phyloP scores from a whole-genome alignment of 2,113 vertebrate genomes.

The Notothenia coriiceps region DNA sequence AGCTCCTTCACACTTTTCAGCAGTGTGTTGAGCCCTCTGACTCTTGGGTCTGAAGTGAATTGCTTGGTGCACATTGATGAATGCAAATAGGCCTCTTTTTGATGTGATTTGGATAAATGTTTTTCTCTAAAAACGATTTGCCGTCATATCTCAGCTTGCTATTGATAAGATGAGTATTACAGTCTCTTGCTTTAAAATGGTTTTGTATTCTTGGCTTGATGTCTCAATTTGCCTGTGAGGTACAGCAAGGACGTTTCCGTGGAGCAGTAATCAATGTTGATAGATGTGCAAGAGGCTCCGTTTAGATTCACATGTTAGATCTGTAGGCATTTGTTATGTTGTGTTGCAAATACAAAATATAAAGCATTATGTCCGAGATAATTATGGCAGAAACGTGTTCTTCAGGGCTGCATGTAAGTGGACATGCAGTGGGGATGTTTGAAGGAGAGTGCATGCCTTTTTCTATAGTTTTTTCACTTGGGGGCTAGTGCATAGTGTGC shows the following conservation, averaged over 20 bases:
- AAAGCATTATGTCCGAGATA: too few relatives aligned
- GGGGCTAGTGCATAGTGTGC: neutral
- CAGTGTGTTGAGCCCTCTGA: constrained; percentile 10
- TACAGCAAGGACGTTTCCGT: neutral
- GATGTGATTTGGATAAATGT: neutral
- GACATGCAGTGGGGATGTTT: neutral
- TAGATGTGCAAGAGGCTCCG: neutral
- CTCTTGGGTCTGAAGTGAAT: neutral
- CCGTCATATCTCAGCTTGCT: neutral
- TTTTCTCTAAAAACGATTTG: neutral
- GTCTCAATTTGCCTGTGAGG: neutral
- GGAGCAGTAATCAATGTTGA: neutral
- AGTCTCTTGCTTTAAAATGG: neutral
- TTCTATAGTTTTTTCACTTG: neutral
- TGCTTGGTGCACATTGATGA: neutral
- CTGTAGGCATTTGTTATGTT: neutral
- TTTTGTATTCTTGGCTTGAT: constrained; percentile 1
- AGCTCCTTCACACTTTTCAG: constrained; percentile 8
- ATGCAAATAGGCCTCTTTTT: neutral
- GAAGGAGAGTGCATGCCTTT: neutral
- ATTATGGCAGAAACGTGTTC: neutral
- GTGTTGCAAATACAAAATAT: neutral
- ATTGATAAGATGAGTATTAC: neutral
- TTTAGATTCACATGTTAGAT: neutral
- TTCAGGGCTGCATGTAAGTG: too few relatives aligned